Base-by-base conservation (phyloP, 2,113 vertebrate genomes). In the Dromas ardeola region DNA sequence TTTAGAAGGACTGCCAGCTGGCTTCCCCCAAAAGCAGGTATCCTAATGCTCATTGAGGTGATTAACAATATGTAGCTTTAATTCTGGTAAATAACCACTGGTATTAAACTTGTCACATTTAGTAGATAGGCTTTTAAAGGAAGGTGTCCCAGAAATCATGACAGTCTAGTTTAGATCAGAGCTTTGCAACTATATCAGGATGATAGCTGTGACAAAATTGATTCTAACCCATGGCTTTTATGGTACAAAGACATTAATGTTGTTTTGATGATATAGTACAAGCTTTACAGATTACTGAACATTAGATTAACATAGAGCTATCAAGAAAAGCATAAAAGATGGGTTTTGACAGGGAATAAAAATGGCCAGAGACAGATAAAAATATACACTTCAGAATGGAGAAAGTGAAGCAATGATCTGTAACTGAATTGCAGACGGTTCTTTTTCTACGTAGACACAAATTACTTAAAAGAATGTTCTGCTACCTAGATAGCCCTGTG, bases 251-350 rank as follows among this genome's bases (percentile, higher is more conserved):
- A 80, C 47, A 47, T 32, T 93, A 92, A 95, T 62, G 74, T 86
- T 97, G 82, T 95, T 91, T 86, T 91, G 94, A 95, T 97, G 91
- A 96, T 96, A 94, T 32, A 94, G 78, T 81, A 90, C 89, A 88
- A 95, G 93, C 89, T 91, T 93, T 96, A 81, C 71, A 96, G 94
- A 95, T 91, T 95, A 91, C 83, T 91, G 91, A 95, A 88, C 49
- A 82, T 82, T 89, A 95, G 81, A 95, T 93, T 97, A 97, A 91
- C 96, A 87, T 19, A 71, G 69, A 83, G 66, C 93, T 94, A 95
- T 95, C 93, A 91, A 89, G 91, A 63, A 96, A 92, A 94, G 83
- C 93, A 95, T 95, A 85, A 77, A 96, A 88, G 58, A 94, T 72
- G 30, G 12, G 32, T 93, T 91, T 94, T 95, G 89, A 95, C 93